Percentiles rank a stretch among this genome's conserved stretches.
Conservation (phyloP, 2,113 vertebrate genomes). For the Delphinapterus leucas region DNA sequence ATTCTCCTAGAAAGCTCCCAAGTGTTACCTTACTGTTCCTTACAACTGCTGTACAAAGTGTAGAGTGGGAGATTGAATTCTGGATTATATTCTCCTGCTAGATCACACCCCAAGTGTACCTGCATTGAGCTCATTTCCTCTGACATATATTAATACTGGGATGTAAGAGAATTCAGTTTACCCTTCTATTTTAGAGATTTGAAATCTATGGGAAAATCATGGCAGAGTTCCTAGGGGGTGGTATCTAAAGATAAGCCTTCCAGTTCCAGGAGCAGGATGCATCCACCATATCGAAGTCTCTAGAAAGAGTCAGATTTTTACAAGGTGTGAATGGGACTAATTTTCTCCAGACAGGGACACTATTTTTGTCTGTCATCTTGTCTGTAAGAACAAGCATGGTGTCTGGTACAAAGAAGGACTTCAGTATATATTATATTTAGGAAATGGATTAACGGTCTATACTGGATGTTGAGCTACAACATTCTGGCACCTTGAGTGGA, state of each 20-base stretch:
- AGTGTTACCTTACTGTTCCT: not conserved
- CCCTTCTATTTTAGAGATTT: not conserved
- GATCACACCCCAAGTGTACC: too few species aligned
- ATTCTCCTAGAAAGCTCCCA: not conserved
- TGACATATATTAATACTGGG: not conserved
- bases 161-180: not conserved
- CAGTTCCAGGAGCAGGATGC: not conserved
- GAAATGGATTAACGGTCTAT: not conserved
- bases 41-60: fast-evolving
- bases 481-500: fast-evolving
- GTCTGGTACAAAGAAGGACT: not conserved
- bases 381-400: not conserved
- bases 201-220: not conserved
- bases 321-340: fast-evolving
- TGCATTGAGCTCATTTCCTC: not conserved
- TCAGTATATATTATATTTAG: too few species aligned
- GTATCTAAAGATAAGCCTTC: not conserved
- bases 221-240: fast-evolving
- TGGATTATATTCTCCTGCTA: too few species aligned
- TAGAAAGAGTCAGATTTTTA: fast-evolving
- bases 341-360: not conserved
- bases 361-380: fast-evolving
- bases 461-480: fast-evolving
- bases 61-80: not conserved
- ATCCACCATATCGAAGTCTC: not conserved